Conservation (phyloP, 1,140 invertebrate species). For the Drosophila tristis region DNA sequence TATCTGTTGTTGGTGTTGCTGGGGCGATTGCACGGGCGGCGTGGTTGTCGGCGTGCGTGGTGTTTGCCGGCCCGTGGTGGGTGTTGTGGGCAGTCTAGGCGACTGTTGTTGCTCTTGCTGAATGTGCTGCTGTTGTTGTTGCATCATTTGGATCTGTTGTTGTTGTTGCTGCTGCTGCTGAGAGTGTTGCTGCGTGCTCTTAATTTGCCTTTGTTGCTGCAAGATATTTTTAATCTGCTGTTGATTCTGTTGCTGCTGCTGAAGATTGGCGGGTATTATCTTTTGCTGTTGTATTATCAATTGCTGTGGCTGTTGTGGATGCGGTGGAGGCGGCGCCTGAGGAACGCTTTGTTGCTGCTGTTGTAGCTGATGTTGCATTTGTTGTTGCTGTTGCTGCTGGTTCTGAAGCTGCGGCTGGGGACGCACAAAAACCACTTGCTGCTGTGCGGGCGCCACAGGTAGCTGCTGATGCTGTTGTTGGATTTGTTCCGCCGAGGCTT, state of each 20-base stretch:
- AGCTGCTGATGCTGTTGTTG: constrained; percentile 62
- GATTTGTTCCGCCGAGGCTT: constrained; percentile 71
- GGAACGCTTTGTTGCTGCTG: constrained; percentile 38
- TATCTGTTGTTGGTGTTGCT: constrained; percentile 56
- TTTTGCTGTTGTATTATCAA: constrained; percentile 71
- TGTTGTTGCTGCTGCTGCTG: constrained; percentile 31
- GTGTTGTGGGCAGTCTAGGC: constrained; percentile 55
- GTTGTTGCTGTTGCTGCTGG: constrained; percentile 33
- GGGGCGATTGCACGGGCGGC: constrained; percentile 71
- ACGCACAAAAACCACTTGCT: constrained; percentile 75
- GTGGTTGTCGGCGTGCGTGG: constrained; percentile 71
- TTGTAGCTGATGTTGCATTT: constrained; percentile 35
- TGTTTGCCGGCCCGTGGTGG: constrained; percentile 71
- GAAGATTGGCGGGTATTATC: constrained; percentile 60
- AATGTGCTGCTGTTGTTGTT: constrained; percentile 9
- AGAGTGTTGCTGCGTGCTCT: constrained; percentile 47
- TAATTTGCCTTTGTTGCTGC: constrained; percentile 68
- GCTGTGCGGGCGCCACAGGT: constrained; percentile 69
- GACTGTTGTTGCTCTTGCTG: constrained; percentile 49
- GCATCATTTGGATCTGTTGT: constrained; percentile 10
- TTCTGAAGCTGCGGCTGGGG: constrained; percentile 42
- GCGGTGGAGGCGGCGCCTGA: constrained; percentile 43
- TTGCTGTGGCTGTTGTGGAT: constrained; percentile 59
- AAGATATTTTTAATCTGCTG: constrained; percentile 72
- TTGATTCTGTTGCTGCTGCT: constrained; percentile 63